Evolutionary conservation across 2,113 vertebrate genomes (phyloP).

Genomic region (Daboia siamensis): DNA sequence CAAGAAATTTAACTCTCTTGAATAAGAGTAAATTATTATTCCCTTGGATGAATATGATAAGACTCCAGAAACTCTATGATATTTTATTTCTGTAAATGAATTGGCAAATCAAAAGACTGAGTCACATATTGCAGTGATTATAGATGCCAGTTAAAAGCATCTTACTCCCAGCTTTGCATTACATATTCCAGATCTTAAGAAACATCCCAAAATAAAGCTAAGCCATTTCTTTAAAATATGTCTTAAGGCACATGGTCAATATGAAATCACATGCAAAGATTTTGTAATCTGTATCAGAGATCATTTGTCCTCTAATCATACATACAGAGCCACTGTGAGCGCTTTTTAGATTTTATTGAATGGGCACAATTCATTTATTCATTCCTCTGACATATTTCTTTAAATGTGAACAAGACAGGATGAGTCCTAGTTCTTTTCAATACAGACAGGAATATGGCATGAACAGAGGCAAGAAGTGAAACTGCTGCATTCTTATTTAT

Average conservation of each 20-base stretch:
- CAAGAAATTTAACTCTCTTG: neutral
- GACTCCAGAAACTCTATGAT: neutral
- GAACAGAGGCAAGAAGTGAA: neutral
- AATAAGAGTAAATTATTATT: neutral
- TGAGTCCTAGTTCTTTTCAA: neutral
- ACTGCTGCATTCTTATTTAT: neutral
- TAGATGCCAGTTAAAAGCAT: neutral
- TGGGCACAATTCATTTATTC: neutral
- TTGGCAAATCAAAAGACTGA: neutral
- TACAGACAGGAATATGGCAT: neutral
- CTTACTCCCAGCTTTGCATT: neutral
- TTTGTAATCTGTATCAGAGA: neutral
- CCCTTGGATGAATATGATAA: neutral
- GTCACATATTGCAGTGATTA: neutral
- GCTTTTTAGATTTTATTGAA: neutral
- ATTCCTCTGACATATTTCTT: neutral
- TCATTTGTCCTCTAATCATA: neutral
- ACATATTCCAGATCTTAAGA: neutral
- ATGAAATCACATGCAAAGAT: neutral
- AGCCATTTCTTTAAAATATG: neutral
- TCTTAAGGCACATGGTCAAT: neutral
- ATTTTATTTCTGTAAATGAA: neutral
- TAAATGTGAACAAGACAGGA: neutral
- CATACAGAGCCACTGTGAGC: neutral
- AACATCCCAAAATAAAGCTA: neutral